A percentile compares a stretch with the other conserved stretches of the same genome.
These are phyloP conservation scores for Hafferia zeledoni DNA, from an alignment of 2,797 vertebrate genomes.

Conservation along the genomic window DNA sequence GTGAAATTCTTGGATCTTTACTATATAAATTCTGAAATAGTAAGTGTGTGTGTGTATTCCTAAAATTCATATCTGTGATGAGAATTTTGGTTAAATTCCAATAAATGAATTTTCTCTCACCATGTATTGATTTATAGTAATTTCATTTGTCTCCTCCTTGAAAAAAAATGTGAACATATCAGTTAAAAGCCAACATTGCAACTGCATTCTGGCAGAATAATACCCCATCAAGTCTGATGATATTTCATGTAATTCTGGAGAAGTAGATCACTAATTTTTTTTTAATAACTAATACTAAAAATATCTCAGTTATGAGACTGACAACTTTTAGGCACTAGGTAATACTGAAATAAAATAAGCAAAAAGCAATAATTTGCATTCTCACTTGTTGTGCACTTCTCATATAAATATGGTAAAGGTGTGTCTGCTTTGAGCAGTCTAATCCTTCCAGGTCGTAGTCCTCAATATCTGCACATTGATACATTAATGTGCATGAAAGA, in stretches of 20 bases:
- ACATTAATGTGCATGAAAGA: not conserved
- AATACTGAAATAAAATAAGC: not conserved
- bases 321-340: not conserved
- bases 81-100: not conserved
- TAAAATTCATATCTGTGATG: not conserved
- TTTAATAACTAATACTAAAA: not conserved
- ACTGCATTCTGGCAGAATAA: not conserved
- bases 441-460: not conserved
- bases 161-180: not conserved
- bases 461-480: not conserved
- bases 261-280: not conserved
- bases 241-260: not conserved
- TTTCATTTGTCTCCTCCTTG: not conserved
- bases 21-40: not conserved
- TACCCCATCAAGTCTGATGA: not conserved
- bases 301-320: not conserved
- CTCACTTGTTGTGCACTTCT: not conserved
- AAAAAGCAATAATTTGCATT: not conserved
- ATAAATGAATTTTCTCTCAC: not conserved
- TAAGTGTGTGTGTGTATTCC: accelerated
- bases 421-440: not conserved
- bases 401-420: not conserved
- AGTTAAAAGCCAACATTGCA: not conserved
- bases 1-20: not conserved
- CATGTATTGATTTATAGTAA: not conserved